Evolutionary conservation across 2,113 vertebrate species (phyloP), one percentile per base, ranked within the genome.

Genomic region (Hyaena hyaena): DNA sequence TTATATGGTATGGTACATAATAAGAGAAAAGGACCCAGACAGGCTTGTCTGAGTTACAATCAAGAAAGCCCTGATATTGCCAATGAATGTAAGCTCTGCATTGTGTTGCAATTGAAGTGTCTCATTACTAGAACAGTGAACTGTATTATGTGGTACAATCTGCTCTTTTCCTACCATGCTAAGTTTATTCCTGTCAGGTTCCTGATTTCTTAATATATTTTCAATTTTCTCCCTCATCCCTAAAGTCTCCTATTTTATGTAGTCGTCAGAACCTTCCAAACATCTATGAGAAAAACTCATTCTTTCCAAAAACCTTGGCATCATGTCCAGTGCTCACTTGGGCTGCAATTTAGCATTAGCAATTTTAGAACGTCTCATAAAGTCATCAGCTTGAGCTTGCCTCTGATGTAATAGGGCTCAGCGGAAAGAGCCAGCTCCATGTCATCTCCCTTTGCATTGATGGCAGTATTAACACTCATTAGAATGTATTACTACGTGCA

Each of bases 131-230:
- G 97, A 98, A 97, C 97, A 98, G 95, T 94, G 97, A 94, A 45
- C 97, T 39, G 92, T 68, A 97, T 96, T 98, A 96, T 98, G 94
- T 94, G 93, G 94, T 79, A 96, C 90, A 93, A 87, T 95, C 88
- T 84, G 85, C 97, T 96, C 95, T 97, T 98, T 98, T 97, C 98
- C 94, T 96, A 61, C 97, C 93, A 97, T 53, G 68, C 71, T 65
- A 82, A 97, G 96, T 97, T 96, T 96, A 93, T 94, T 98, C 95
- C 94, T 98, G 97, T 98, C 97, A 98, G 71, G 86, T 89, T 97
- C 95, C 97, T 96, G 96, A 98, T 95, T 98, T 98, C 97, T 98
- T 97, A 98, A 98, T 98, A 98, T 97, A 98, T 98, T 98, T 98
- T 97, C 97, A 96, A 97, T 98, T 98, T 97, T 98, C 93, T 96